Base-by-base conservation (phyloP, 1,140 invertebrate genomes). In the Chrysoperla carnea region DNA sequence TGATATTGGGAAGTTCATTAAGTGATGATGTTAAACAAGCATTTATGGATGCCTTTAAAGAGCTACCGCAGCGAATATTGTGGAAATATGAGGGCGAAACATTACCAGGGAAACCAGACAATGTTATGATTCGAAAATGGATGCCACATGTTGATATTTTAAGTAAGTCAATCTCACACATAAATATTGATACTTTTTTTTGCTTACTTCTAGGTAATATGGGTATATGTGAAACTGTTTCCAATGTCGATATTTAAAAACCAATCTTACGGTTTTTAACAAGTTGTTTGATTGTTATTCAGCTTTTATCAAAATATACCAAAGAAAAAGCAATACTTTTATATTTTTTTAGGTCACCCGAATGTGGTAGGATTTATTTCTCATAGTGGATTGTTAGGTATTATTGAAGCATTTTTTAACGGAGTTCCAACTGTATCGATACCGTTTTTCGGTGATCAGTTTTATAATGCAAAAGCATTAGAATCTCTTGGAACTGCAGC, bases 321-420 rank as follows among this genome's bases (percentile, higher is more conserved):
- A n/a, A n/a, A n/a, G n/a, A n/a, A n/a, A n/a, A n/a, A n/a, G n/a
- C n/a, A n/a, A n/a, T n/a, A n/a, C n/a, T 23, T 23, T 23, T 23
- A 23, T 23, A 23, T 23, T 23, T 23, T 23, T 23, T 40, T 46
- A 66, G 63, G 54, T 46, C 63, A 68, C 48, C 47, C 55, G 15
- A 60, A 60, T 48, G 58, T 72, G 8, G 64, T 63, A 42, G 50
- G 69, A 2, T 79, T 81, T 48, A 67, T 81, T 41, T 72, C 74
- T 1, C 77, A 80, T 47, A 76, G 76, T 14, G 78, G 78, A 15
- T 52, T 78, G 31, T 69, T 77, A 48, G 73, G 76, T 39, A 68
- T 71, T n/a, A 68, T 75, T 51, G 78, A 81, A 53, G 68, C 74
- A 13, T 62, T 76, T 5, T 72, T 68, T 53, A 66, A 76, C 52